These are phyloP conservation scores for Cydia amplana DNA, from an alignment of 1,140 invertebrate species.

Conservation along the genomic window DNA sequence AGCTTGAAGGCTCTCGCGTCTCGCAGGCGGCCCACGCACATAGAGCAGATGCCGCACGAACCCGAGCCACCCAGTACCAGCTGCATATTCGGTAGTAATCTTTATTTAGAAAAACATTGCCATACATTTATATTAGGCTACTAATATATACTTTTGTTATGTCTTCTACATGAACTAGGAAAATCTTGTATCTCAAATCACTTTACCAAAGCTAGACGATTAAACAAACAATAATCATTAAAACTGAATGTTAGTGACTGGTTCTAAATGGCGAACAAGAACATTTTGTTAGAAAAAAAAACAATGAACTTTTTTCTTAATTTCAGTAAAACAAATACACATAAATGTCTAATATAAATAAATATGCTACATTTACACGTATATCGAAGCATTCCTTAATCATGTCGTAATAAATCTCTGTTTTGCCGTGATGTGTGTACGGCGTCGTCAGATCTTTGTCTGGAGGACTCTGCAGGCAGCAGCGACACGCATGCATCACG, in stretches of 20 bases:
- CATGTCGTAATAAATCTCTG: background rate
- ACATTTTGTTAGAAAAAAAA: background rate
- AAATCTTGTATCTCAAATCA: too few species aligned
- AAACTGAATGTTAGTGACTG: too few species aligned
- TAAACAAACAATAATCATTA: too few species aligned
- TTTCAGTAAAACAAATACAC: background rate
- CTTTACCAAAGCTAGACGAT: too few species aligned
- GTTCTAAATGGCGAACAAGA: background rate
- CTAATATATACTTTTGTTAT: too few species aligned
- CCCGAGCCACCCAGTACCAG: background rate
- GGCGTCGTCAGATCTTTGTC: background rate
- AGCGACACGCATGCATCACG: background rate
- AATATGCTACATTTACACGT: background rate
- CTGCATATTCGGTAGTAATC: background rate
- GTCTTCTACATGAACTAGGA: too few species aligned
- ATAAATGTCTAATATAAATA: background rate
- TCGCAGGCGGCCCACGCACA: constrained; percentile 2
- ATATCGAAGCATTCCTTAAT: background rate
- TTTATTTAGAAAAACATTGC: background rate
- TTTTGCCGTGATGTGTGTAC: background rate
- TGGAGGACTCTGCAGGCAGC: background rate
- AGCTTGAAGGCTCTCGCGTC: constrained; percentile 3
- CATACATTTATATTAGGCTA: background rate
- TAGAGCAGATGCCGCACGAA: background rate
- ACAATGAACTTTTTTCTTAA: background rate